Conservation (phyloP, 2,797 vertebrate genomes). For the Spondyliosoma cantharus region DNA sequence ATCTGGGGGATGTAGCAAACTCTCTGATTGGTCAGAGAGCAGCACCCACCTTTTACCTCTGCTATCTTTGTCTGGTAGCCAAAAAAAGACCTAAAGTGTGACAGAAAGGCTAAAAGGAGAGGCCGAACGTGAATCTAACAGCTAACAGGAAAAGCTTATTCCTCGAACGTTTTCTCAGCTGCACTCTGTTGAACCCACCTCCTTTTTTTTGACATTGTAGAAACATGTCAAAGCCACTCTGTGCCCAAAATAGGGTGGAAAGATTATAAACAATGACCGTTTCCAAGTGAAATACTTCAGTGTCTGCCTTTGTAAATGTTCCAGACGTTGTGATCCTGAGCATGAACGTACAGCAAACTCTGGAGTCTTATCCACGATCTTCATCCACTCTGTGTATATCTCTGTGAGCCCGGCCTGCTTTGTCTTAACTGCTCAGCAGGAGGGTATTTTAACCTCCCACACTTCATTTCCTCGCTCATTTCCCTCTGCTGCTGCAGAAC, state of each 20-base stretch:
- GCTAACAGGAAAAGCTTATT: no score
- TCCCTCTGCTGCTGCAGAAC: constrained; percentile 44
- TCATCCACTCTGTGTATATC: constrained; percentile 22
- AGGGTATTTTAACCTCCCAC: constrained; percentile 43
- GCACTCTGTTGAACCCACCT: constrained; percentile 51
- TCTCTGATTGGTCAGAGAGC: no score
- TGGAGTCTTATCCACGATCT: constrained; percentile 34
- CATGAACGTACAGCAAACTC: constrained; percentile 37
- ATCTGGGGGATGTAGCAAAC: no score
- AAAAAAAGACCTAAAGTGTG: no score
- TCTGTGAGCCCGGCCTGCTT: background rate
- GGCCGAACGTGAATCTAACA: no score
- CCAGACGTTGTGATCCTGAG: constrained; percentile 42
- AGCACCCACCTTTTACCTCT: no score
- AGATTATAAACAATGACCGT: constrained; percentile 43
- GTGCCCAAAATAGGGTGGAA: constrained; percentile 52
- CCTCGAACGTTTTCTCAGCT: constrained; percentile 36
- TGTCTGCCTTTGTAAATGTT: constrained; percentile 41
- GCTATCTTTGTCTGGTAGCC: no score
- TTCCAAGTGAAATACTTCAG: constrained; percentile 64
- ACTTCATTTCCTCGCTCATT: constrained; percentile 65
- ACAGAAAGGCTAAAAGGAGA: no score
- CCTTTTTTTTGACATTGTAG: constrained; percentile 51
- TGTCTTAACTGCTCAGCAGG: constrained; percentile 30
- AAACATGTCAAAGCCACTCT: constrained; percentile 50